Evolutionary conservation across 2,113 vertebrate species (phyloP).

Genomic region (Paralichthys olivaceus): DNA sequence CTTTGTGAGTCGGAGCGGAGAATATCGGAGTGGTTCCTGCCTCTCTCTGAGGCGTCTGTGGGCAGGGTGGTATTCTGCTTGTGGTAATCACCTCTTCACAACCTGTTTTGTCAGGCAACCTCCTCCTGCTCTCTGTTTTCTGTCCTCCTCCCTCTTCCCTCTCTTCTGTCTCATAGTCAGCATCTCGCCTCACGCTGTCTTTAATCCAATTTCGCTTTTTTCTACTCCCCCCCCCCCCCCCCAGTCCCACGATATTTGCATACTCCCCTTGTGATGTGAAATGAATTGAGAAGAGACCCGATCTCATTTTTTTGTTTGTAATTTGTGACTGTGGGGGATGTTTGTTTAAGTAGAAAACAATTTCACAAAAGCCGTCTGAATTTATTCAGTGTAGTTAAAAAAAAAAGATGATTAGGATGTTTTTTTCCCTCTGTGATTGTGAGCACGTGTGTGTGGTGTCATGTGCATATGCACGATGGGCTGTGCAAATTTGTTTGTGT

Average conservation of each 20-base stretch:
- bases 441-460: conserved; percentile 1
- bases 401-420: conserved; percentile 37
- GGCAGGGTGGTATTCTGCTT: conserved; percentile 61
- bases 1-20: conserved; percentile 55
- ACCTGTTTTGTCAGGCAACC: conserved; percentile 49
- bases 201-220: conserved; percentile 75
- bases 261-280: conserved; percentile 72
- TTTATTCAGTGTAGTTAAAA: conserved; percentile 62
- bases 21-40: conserved; percentile 46
- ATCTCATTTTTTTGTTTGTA: conserved; percentile 75
- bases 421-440: conserved; percentile 34
- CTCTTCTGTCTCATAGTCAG: conserved; percentile 52
- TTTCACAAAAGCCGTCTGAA: conserved; percentile 65
- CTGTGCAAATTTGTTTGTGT: conserved; percentile 41
- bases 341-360: conserved; percentile 76
- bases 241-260: conserved; percentile 60
- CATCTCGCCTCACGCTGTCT: conserved; percentile 72
- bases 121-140: conserved; percentile 3
- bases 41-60: conserved; percentile 40
- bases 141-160: background rate
- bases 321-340: conserved; percentile 74
- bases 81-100: conserved; percentile 65
- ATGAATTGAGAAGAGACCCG: conserved; percentile 72
- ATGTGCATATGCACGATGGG: conserved; percentile 12
- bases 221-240: background rate